Conservation (phyloP, 2,888 invertebrate genomes). For the Microplitis deprimator region DNA sequence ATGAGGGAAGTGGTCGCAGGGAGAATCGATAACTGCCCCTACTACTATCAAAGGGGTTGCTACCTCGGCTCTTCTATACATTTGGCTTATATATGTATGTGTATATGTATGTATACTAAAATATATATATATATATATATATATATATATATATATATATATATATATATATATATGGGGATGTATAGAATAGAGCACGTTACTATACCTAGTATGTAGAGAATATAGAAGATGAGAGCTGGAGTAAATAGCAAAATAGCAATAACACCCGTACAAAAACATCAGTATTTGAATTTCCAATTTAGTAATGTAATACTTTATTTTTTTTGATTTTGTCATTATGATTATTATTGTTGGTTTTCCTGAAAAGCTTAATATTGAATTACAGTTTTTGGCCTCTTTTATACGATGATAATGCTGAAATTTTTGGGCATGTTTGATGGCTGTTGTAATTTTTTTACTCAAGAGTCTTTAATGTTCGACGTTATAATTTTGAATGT, state of each 20-base stretch:
- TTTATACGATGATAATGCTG: neutral
- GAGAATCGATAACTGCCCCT: conserved; percentile 67
- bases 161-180: neutral
- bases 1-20: conserved; percentile 50
- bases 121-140: no score
- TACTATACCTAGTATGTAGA: conserved; percentile 13
- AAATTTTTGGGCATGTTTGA: neutral
- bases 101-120: conserved; percentile 11
- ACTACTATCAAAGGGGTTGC: conserved; percentile 60
- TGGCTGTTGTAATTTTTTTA: neutral
- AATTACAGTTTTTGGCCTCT: no score
- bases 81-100: conserved; percentile 29
- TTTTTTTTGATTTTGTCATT: neutral
- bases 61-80: conserved; percentile 47
- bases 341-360: neutral
- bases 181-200: conserved; percentile 11
- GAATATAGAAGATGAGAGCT: neutral
- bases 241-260: neutral
- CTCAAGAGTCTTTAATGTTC: neutral
- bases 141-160: no score
- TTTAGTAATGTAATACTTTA: conserved; percentile 5
- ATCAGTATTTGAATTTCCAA: conserved; percentile 4
- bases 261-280: neutral
- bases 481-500: neutral
- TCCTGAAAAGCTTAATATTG: no score